phyloP scores from a whole-genome alignment of 2,113 vertebrate genomes.

The Alethe castanea region DNA sequence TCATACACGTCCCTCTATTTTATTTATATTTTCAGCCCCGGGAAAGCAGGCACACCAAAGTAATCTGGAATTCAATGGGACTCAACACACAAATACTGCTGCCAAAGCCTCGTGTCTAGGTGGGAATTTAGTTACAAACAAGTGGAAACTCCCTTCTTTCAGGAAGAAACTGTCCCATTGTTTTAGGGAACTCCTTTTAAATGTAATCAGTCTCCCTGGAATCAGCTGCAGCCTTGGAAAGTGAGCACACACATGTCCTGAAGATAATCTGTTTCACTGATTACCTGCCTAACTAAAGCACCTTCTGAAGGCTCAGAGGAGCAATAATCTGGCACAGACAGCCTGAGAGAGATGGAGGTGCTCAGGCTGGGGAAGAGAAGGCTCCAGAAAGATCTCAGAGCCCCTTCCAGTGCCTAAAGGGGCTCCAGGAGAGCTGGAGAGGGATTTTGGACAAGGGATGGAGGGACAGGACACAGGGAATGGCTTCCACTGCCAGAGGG shows the following conservation, averaged over 20 bases:
- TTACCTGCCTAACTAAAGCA: not conserved
- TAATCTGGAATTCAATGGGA: not conserved
- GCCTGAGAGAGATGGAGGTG: not conserved
- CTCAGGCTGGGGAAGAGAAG: not conserved
- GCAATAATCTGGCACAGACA: not conserved
- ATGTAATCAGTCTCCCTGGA: not conserved
- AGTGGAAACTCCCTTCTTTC: not conserved
- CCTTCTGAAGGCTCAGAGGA: not conserved
- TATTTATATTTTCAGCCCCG: not conserved
- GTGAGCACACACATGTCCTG: not conserved
- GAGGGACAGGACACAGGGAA: not conserved
- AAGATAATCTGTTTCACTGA: not conserved
- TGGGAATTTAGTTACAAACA: not conserved
- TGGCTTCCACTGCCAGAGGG: accelerated
- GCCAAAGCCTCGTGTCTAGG: not conserved
- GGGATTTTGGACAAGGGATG: not conserved
- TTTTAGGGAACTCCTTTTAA: not conserved
- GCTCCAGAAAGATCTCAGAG: not conserved
- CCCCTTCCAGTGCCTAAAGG: not conserved
- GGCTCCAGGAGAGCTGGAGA: not conserved
- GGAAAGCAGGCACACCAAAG: not conserved
- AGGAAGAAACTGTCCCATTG: not conserved
- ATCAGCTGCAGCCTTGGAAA: not conserved
- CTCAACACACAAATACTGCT: accelerated
- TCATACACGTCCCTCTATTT: accelerated